These are phyloP conservation scores for Ethmia dodecea DNA, from an alignment of 2,888 invertebrate genomes.

Conservation along the genomic window DNA sequence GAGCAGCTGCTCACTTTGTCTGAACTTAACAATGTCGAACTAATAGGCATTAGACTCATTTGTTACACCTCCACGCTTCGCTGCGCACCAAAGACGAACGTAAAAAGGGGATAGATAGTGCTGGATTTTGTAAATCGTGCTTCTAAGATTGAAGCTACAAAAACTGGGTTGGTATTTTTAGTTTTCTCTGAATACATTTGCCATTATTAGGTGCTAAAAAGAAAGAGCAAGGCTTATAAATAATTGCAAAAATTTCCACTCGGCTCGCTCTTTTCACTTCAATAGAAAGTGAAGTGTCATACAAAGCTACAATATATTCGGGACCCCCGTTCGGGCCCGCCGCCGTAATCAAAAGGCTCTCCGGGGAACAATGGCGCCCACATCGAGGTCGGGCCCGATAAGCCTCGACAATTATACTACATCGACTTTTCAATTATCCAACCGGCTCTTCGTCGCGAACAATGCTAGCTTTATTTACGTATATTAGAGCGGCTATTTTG, in stretches of 20 bases:
- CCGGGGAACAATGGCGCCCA: conserved; percentile 74
- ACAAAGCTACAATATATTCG: conserved; percentile 71
- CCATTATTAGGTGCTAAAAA: too few species aligned
- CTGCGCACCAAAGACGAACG: conserved; percentile 51
- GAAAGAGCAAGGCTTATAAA: background rate
- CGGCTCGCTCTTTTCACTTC: conserved; percentile 55
- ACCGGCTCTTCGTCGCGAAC: conserved; percentile 64
- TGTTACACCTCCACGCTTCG: conserved; percentile 64
- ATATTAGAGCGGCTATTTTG: conserved; percentile 73
- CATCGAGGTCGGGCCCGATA: conserved; percentile 71
- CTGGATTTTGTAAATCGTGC: too few species aligned
- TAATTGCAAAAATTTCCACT: conserved; percentile 14
- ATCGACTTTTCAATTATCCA: conserved; percentile 77
- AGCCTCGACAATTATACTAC: conserved; percentile 76
- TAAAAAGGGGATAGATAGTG: conserved; percentile 50
- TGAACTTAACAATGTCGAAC: conserved; percentile 68
- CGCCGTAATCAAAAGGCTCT: conserved; percentile 74
- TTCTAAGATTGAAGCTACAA: too few species aligned
- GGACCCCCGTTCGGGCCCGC: conserved; percentile 52
- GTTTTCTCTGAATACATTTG: too few species aligned
- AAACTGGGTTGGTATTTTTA: too few species aligned
- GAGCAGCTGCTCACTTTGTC: conserved; percentile 55
- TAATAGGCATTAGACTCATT: conserved; percentile 68
- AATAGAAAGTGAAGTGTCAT: conserved; percentile 70
- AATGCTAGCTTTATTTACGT: conserved; percentile 73